Evolutionary conservation across 2,888 invertebrate species (phyloP).

Genomic region (Opisthograptis luteolata): DNA sequence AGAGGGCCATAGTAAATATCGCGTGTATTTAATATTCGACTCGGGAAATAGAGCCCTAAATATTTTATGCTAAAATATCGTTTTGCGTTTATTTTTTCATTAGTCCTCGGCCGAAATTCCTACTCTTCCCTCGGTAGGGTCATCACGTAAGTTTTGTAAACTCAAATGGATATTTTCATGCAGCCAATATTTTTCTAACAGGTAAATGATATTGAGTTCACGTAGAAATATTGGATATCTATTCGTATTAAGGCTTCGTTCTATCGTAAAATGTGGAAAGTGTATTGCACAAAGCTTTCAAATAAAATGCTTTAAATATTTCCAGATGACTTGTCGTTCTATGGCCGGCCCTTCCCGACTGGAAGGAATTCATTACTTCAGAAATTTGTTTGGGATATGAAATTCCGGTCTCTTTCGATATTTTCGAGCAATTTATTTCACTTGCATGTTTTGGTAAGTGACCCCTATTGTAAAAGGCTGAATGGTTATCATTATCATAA

Average conservation of each 20-base stretch:
- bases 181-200: constrained; percentile 1
- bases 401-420: constrained; percentile 63
- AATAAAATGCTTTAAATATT: constrained; percentile 34
- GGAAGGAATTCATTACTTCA: constrained; percentile 63
- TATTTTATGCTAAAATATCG: constrained; percentile 14
- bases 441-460: constrained; percentile 12
- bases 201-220: background rate
- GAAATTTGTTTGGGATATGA: constrained; percentile 74
- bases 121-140: background rate
- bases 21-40: constrained; percentile 59
- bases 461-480: no score
- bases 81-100: background rate
- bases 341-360: constrained; percentile 44
- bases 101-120: background rate
- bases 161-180: background rate
- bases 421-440: constrained; percentile 54
- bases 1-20: constrained; percentile 60
- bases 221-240: constrained; percentile 9
- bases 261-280: constrained; percentile 5
- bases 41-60: constrained; percentile 29
- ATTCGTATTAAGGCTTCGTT: constrained; percentile 20
- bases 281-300: constrained; percentile 24
- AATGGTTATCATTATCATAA: no score
- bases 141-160: constrained; percentile 2
- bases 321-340: constrained; percentile 36